These are phyloP conservation scores for Anneissia japonica DNA, from an alignment of 35 echinoderm and acorn worm genomes.

Conservation along the genomic window DNA sequence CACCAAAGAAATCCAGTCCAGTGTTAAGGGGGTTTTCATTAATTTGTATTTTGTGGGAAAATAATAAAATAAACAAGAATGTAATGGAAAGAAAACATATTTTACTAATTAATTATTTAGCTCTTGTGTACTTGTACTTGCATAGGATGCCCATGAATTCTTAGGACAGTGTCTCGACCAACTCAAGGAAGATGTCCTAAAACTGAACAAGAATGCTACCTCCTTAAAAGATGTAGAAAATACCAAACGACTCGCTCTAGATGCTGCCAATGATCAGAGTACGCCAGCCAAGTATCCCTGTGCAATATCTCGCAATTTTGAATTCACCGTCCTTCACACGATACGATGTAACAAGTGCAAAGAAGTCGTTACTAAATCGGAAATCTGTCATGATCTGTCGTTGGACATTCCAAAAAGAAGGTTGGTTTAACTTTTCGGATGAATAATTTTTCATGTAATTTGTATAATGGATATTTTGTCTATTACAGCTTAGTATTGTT, in stretches of 20 bases:
- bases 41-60: no score
- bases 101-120: not conserved
- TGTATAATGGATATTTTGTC: no score
- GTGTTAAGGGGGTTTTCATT: no score
- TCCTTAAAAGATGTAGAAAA: constrained; percentile 7
- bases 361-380: constrained; percentile 65
- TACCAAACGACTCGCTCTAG: not conserved
- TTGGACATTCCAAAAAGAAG: constrained; percentile 74
- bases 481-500: no score
- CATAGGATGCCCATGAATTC: constrained; percentile 96
- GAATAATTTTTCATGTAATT: no score
- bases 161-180: constrained; percentile 96
- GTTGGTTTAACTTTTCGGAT: no score
- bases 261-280: not conserved
- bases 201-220: constrained; percentile 40
- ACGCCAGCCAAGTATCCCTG: constrained; percentile 5
- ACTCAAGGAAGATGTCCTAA: constrained; percentile 86
- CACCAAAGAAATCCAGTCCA: no score
- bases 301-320: constrained; percentile 64
- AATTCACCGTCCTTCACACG: constrained; percentile 75
- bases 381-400: constrained; percentile 74
- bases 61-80: not conserved
- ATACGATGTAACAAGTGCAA: constrained; percentile 74
- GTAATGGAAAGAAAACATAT: not conserved
- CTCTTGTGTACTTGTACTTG: not conserved